Evolutionary conservation across 1,140 invertebrate genomes (phyloP), one percentile per base, ranked within the genome.

Genomic region (Papilio dardanus): DNA sequence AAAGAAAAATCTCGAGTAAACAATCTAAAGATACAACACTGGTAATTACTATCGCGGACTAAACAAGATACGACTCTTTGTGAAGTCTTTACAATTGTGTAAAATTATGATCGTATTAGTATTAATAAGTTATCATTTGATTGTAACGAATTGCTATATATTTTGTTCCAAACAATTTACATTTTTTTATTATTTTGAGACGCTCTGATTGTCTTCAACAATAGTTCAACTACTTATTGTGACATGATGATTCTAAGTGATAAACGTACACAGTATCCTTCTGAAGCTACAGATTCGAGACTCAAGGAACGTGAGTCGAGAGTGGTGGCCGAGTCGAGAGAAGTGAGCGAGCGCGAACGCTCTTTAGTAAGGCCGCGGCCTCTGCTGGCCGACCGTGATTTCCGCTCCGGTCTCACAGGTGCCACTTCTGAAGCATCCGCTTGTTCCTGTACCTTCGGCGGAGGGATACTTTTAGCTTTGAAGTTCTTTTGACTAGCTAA

Each of bases 181-280:
- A n/a, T 1, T 10, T 37, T 0, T 37, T 37, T 37, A 37, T 37
- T 10, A 37, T 7, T 37, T 37, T 10, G 5, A 37, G 8, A 37
- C 35, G 12, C 2, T 37, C 35, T 37, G 35, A 37, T 37, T 37
- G 0, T 37, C 35, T 37, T 37, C 6, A 37, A 7, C 35, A 37
- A 37, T 10, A 6, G n/a, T n/a, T n/a, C n/a, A n/a, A n/a, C n/a
- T n/a, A n/a, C n/a, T 42, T 46, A 16, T 24, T 24, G 19, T 10
- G 7, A 24, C 24, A 2, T 54, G n/a, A 54, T 24, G 50, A 24
- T n/a, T n/a, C n/a, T n/a, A n/a, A n/a, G 12, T 24, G 42, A 4
- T 74, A 74, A 76, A 92, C 91, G 76, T 92, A 92, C 92, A 85
- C 85, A 89, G 79, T 93, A 93, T 83, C 91, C 91, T 84, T 93